Evolutionary conservation across 2,113 vertebrate genomes (phyloP), one percentile per base, ranked within the genome.

Genomic region (Sapayoa aenigma): DNA sequence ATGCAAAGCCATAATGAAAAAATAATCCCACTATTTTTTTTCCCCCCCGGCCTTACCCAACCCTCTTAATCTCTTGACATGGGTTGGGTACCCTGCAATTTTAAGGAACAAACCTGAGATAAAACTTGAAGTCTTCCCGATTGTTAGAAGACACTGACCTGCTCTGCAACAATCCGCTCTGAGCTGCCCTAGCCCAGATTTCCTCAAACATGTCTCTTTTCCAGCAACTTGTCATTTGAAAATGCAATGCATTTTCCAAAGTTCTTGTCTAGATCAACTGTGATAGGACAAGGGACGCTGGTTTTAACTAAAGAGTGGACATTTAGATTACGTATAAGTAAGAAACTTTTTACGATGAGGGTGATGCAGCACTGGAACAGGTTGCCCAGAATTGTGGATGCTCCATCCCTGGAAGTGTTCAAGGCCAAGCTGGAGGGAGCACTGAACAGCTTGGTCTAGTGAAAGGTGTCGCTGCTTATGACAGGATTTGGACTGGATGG

Each of bases 271-370:
- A 46, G 20, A 37, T 49, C 41, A 58, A 0, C 21, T 80, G 33
- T 55, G 46, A 30, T 4, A 58, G 31, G 18, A 60, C 23, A 4
- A 1, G 12, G 21, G 7, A 2, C 10, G 39, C 39, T 24, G 8
- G 30, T 53, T 89, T 89, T 72, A 33, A 31, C 28, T 75, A 13
- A 53, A 72, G 53, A 85, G 3, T 4, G 12, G 11, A 46, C 0
- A 1, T 71, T 67, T 55, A 11, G 24, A 25, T 75, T 19, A 41
- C 28, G 16, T 14, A 21, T 53, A 30, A 74, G 41, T 24, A 60
- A 21, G 5, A 8, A 1, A 0, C 7, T 35, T 47, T 79, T 47
- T 27, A 19, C 46, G 0, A 0, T 33, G 50, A 56, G 23, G 9
- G 22, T 52, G 46, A 12, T 66, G 33, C 46, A 33, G 0, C n/a